A percentile compares a stretch with the other conserved stretches of the same genome.
phyloP scores from a whole-genome alignment of 2,113 vertebrate species.

The Eubucco bourcierii region DNA sequence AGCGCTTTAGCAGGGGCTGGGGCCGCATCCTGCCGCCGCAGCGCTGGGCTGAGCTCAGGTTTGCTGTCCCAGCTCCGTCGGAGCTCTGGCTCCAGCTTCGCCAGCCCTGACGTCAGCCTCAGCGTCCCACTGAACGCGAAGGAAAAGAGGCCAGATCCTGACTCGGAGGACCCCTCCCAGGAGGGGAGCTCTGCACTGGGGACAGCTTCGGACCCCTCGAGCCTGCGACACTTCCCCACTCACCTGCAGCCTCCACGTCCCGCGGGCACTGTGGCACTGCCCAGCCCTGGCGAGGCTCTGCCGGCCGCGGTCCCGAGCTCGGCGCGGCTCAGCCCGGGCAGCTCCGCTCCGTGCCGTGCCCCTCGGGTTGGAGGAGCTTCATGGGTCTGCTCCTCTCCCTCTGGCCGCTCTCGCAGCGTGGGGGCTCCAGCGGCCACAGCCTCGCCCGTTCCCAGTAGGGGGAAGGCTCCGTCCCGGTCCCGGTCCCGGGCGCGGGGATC shows the following conservation, averaged over 20 bases:
- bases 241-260: slow-evolving; percentile 30
- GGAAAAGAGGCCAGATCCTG: neutral
- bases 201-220: fast-evolving
- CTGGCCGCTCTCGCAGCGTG: fast-evolving
- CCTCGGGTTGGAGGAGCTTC: neutral
- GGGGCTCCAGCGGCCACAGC: neutral
- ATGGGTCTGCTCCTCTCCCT: neutral
- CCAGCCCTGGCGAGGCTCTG: neutral
- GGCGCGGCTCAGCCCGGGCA: neutral
- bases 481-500: neutral
- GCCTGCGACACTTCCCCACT: neutral
- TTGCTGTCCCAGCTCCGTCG: fast-evolving
- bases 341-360: neutral
- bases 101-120: neutral
- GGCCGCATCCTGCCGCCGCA: fast-evolving
- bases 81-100: fast-evolving
- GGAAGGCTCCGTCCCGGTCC: neutral
- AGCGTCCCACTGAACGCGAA: fast-evolving
- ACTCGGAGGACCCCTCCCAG: too few relatives aligned
- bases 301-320: fast-evolving
- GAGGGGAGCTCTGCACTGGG: fast-evolving
- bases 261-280: fast-evolving
- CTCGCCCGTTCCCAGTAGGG: fast-evolving
- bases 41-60: fast-evolving
- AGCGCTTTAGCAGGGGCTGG: neutral